Percentiles rank a stretch among this genome's conserved stretches.
Evolutionary conservation across 2,888 invertebrate species (phyloP).

Genomic region (Phasia obesa): DNA sequence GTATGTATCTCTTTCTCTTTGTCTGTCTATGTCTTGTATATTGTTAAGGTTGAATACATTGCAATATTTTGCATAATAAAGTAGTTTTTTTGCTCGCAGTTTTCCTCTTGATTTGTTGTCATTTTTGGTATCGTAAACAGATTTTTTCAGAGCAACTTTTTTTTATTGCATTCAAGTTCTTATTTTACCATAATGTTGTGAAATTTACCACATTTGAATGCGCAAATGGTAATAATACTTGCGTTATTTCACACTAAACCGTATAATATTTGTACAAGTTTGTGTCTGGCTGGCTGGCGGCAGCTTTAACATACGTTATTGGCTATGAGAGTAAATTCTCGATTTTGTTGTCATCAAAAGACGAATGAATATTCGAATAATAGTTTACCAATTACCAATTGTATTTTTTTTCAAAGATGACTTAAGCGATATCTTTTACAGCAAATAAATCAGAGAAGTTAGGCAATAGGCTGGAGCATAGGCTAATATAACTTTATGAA

Average conservation of each 20-base stretch:
- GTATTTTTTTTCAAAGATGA: too few relatives aligned
- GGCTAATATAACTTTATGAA: too few relatives aligned
- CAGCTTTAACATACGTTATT: constrained; percentile 34
- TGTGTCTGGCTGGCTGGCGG: constrained; percentile 31
- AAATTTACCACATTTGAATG: constrained; percentile 68
- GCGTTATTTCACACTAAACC: constrained; percentile 43
- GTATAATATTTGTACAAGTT: constrained; percentile 18
- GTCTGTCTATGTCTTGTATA: constrained; percentile 34
- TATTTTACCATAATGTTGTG: constrained; percentile 61
- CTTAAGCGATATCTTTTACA: too few relatives aligned
- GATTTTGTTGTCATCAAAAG: background rate
- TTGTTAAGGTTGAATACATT: constrained; percentile 67
- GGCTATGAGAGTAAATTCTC: background rate
- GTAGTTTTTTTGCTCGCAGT: constrained; percentile 14
- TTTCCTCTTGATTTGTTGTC: constrained; percentile 55
- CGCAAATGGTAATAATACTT: constrained; percentile 48
- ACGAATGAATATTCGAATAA: constrained; percentile 31
- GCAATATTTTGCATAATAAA: constrained; percentile 61
- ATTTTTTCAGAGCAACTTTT: constrained; percentile 33
- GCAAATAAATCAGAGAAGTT: too few relatives aligned
- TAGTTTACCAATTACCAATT: too few relatives aligned
- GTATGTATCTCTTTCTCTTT: background rate
- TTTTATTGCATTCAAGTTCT: constrained; percentile 54
- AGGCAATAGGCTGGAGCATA: too few relatives aligned
- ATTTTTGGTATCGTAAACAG: constrained; percentile 40